These are phyloP conservation scores for Mesorhabditis belari DNA, from an alignment of 2,888 invertebrate species.

Conservation along the genomic window DNA sequence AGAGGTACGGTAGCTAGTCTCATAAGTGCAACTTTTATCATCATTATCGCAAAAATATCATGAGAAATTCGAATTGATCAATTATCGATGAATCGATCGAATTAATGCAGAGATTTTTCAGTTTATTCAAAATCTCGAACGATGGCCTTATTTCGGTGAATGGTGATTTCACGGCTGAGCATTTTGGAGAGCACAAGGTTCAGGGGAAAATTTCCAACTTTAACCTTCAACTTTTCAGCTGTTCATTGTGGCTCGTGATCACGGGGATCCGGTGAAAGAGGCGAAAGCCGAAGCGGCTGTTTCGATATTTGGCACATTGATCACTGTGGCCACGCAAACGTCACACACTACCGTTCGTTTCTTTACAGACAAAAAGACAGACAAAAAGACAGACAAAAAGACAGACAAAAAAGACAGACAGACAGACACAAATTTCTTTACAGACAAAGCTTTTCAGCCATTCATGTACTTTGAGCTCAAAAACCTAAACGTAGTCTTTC, in stretches of 20 bases:
- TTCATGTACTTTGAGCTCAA: not conserved
- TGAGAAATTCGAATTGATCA: too few species aligned
- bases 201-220: constrained; percentile 8
- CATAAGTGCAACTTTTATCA: not conserved
- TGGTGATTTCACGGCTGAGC: constrained; percentile 44
- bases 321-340: constrained; percentile 35
- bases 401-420: too few species aligned
- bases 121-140: constrained; percentile 40
- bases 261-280: constrained; percentile 83
- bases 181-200: constrained; percentile 42
- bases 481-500: not conserved
- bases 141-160: constrained; percentile 43
- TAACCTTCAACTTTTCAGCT: constrained; percentile 1
- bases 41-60: too few species aligned
- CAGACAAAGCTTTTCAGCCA: not conserved
- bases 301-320: constrained; percentile 38
- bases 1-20: not conserved
- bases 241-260: constrained; percentile 64
- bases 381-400: too few species aligned
- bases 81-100: not conserved
- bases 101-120: constrained; percentile 7
- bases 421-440: not conserved
- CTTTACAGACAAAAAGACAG: too few species aligned
- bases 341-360: constrained; percentile 3
- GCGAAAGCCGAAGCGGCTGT: constrained; percentile 79